phyloP scores from a whole-genome alignment of 2,113 vertebrate species.

The Anguilla rostrata region DNA sequence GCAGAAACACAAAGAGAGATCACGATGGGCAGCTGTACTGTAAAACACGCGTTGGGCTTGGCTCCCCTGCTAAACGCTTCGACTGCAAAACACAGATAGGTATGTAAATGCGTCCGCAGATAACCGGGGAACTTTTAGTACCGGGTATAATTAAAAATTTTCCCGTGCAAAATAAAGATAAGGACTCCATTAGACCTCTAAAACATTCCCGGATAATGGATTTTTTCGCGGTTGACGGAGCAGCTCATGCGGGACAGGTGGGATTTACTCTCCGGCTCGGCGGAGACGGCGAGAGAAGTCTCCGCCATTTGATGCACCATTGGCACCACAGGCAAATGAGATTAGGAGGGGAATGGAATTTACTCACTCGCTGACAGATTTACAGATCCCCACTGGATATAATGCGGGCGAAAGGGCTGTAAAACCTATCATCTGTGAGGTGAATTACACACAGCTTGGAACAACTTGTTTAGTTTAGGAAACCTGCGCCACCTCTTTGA shows the following conservation, averaged over 20 bases:
- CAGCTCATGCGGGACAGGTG: conserved; percentile 65
- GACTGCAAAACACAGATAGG: conserved; percentile 32
- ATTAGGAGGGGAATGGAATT: conserved; percentile 68
- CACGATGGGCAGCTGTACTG: conserved; percentile 30
- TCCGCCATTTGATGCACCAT: conserved; percentile 64
- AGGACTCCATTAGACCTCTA: conserved; percentile 71
- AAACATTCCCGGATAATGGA: conserved; percentile 69
- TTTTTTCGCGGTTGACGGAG: conserved; percentile 65
- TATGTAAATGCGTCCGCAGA: conserved; percentile 50
- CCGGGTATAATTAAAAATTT: conserved; percentile 61
- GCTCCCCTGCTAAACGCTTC: conserved; percentile 34
- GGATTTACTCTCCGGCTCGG: conserved; percentile 60
- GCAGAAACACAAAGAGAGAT: conserved; percentile 8
- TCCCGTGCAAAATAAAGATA: conserved; percentile 69
- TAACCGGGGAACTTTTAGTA: conserved; percentile 46
- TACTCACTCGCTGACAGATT: conserved; percentile 72
- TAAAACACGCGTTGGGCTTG: conserved; percentile 39
- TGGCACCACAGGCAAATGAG: conserved; percentile 74
- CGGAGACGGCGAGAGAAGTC: conserved; percentile 42
- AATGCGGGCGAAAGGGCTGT: conserved; percentile 62
- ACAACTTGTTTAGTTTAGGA: conserved; percentile 73
- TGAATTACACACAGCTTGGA: conserved; percentile 71
- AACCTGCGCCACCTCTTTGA: conserved; percentile 61
- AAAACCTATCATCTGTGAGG: conserved; percentile 72
- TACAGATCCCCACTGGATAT: conserved; percentile 70